Evolutionary conservation across 2,797 vertebrate genomes (phyloP), one percentile per base, ranked within the genome.

Genomic region (Silurus aristotelis): DNA sequence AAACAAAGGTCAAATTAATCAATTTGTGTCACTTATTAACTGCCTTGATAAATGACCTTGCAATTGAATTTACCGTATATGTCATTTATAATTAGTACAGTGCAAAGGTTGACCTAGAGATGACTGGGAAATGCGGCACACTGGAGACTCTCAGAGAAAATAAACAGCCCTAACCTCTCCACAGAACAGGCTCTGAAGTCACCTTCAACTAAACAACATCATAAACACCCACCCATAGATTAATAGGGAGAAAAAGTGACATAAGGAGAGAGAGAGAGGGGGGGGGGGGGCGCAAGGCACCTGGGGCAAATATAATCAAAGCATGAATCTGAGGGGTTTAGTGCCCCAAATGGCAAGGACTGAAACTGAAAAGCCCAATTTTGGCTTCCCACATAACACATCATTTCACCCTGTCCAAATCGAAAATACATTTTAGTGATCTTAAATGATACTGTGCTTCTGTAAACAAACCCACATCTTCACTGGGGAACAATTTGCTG

Each of bases 251-350:
- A 9, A 75, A 82, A 84, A 79, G 22, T 79, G 55, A 55, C 73
- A 77, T 77, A 77, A 77, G 15, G 5, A 56, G 15, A 64, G 56
- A 48, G 22, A 5, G 66, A 7, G 10, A 68, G 72, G 9, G n/a
- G 43, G 6, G 63, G 48, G 8, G 31, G 80, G 43, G 15, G 2
- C 5, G 20, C 13, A 58, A 79, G 58, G 46, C 56, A 78, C 64
- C 72, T 86, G n/a, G 78, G 87, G 90, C 91, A 87, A 90, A 86
- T 85, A 91, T 87, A 88, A 92, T 92, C 90, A 93, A 91, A 91
- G 88, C 81, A 83, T 86, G 87, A 90, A 89, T 92, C 92, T 90
- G 87, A 43, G 52, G 75, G 87, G 82, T 88, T 89, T 83, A 87
- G 75, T 60, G 83, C 83, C 89, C 77, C 70, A 82, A 84, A 76